phyloP scores from a whole-genome alignment of 2,113 vertebrate genomes.

The Ochotona curzoniae region DNA sequence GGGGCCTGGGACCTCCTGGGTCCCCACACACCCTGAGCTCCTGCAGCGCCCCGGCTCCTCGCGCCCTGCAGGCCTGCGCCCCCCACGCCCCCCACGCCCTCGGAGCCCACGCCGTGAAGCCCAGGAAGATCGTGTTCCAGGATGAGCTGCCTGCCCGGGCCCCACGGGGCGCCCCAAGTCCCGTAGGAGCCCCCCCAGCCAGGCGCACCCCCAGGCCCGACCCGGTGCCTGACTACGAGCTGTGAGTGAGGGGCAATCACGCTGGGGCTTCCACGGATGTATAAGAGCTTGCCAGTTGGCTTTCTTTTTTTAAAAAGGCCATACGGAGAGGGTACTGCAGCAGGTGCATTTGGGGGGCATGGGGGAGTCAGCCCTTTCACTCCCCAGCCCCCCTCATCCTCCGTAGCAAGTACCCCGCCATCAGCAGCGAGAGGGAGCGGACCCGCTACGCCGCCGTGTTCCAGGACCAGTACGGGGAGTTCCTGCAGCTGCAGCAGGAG shows the following conservation, averaged over 20 bases:
- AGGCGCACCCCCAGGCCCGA: slow-evolving; percentile 63
- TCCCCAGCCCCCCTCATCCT: neutral
- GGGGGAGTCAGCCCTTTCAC: neutral
- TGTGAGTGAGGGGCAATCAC: slow-evolving; percentile 87
- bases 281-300: neutral
- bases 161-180: neutral
- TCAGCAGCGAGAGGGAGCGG: slow-evolving; percentile 84
- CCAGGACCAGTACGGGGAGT: slow-evolving; percentile 91
- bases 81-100: neutral
- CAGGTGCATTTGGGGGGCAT: neutral
- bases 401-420: slow-evolving; percentile 90
- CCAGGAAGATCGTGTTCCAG: slow-evolving; percentile 84
- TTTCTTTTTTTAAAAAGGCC: too few species aligned
- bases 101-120: neutral
- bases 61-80: neutral
- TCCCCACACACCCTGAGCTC: too few species aligned
- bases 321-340: neutral
- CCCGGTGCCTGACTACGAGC: slow-evolving; percentile 89
- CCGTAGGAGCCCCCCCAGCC: neutral
- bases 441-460: slow-evolving; percentile 92
- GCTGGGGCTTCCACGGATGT: too few species aligned
- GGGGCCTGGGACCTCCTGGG: too few species aligned
- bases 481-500: slow-evolving; percentile 88
- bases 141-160: slow-evolving; percentile 79
- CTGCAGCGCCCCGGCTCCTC: neutral